A percentile compares a stretch with the other conserved stretches of the same genome.
phyloP scores from a whole-genome alignment of 2,888 invertebrate genomes.

The Lysandra coridon region DNA sequence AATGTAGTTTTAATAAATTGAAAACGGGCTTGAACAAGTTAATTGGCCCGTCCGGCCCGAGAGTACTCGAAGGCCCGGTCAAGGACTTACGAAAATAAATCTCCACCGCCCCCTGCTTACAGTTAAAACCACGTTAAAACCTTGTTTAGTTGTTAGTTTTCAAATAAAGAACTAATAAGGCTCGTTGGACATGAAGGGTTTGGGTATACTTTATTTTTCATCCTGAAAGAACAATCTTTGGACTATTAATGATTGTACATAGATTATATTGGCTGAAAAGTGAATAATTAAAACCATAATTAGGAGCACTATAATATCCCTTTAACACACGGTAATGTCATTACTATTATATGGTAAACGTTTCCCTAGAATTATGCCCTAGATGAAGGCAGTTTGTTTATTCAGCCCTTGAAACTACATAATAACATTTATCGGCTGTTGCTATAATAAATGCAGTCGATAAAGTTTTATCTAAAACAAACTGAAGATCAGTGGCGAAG shows the following conservation, averaged over 20 bases:
- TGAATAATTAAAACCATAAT: too few relatives aligned
- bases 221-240: not conserved
- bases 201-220: not conserved
- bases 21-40: slow-evolving; percentile 26
- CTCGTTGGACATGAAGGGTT: not conserved
- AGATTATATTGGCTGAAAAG: too few relatives aligned
- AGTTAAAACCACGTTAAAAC: slow-evolving; percentile 11
- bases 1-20: slow-evolving; percentile 30
- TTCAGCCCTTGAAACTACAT: too few relatives aligned
- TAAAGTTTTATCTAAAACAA: not conserved
- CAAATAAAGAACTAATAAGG: not conserved
- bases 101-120: slow-evolving; percentile 1
- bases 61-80: slow-evolving; percentile 28
- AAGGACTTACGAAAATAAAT: slow-evolving; percentile 29
- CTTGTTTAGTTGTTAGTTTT: slow-evolving; percentile 9
- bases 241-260: not conserved
- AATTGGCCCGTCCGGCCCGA: slow-evolving; percentile 29
- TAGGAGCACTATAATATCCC: too few relatives aligned
- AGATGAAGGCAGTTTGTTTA: too few relatives aligned
- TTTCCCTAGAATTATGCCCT: too few relatives aligned
- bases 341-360: not conserved
- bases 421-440: not conserved
- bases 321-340: not conserved
- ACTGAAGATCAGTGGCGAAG: too few relatives aligned
- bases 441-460: not conserved